phyloP scores from a whole-genome alignment of 2,113 vertebrate genomes.

The Seriola quinqueradiata region DNA sequence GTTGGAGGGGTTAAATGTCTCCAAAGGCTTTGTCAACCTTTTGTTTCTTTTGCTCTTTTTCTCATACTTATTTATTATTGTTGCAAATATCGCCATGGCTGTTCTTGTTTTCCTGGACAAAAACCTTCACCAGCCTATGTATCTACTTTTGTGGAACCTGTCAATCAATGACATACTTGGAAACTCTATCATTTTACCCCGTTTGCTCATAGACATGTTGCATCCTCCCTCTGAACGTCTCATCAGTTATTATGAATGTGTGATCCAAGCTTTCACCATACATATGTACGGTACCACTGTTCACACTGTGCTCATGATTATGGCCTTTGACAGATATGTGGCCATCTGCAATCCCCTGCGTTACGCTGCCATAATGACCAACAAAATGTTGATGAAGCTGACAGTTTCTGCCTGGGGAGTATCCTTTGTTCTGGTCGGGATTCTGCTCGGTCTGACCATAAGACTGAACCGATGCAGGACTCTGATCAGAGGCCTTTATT shows the following conservation, averaged over 20 bases:
- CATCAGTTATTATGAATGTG: constrained; percentile 65
- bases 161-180: constrained; percentile 64
- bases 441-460: constrained; percentile 66
- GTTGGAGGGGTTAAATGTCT: constrained; percentile 66
- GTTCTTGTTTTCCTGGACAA: constrained; percentile 38
- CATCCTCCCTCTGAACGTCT: constrained; percentile 40
- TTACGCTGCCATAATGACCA: constrained; percentile 69
- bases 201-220: constrained; percentile 60
- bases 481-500: constrained; percentile 59
- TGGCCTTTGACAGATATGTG: constrained; percentile 78
- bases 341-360: constrained; percentile 74
- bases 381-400: constrained; percentile 62
- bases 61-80: constrained; percentile 61
- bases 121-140: constrained; percentile 73
- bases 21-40: constrained; percentile 34
- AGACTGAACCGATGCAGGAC: constrained; percentile 67
- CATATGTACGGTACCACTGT: constrained; percentile 48
- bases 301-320: constrained; percentile 69
- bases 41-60: constrained; percentile 63
- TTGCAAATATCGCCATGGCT: constrained; percentile 52
- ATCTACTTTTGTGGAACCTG: constrained; percentile 63
- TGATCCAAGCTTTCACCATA: constrained; percentile 64
- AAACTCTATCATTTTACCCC: constrained; percentile 47
- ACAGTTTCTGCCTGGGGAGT: constrained; percentile 65
- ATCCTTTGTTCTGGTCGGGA: constrained; percentile 53